Base-by-base conservation (phyloP, 35 echinoderm and acorn worm species). In the Stichopus chloronotus region DNA sequence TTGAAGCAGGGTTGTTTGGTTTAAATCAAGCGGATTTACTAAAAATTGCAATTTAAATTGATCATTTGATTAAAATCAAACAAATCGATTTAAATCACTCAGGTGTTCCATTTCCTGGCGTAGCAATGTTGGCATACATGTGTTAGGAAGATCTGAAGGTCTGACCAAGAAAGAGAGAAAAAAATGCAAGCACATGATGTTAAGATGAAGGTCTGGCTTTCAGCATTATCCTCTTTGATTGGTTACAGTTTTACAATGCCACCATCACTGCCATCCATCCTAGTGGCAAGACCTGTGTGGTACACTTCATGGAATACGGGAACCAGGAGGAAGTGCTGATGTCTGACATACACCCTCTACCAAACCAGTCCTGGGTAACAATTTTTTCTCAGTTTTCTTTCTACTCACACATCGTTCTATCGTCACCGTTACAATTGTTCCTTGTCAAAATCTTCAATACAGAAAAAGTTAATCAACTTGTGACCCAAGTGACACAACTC, bases 281-380 rank as follows among this genome's bases (percentile, higher is more conserved):
- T 11, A 92, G 59, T 25, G 92, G 94, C 2, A 83, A 78, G 56
- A 98, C 96, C 2, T 94, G 94, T 69, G 93, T 98, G 59, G 96
- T 98, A 5, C 59, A 92, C 53, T 95, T 96, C 82, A 13, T 94
- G 60, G 96, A 98, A 58, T 98, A 98, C 80, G 96, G 96, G 7
- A 98, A 98, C 74, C 93, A 94, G 80, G 96, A 98, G 86, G 96
- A 98, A 84, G 94, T 98, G 1, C 55, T 95, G 5, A 57, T 94
- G 55, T 56, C 83, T 4, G 96, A 98, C 63, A 92, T 96, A 8
- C 86, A 78, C 88, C 96, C 96, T 24, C 58, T 81, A 20, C 89
- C 92, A 21, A 86, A 87, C 58, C 92, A 92, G 19, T 76, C 83
- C 43, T 98, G 88, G 96, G 96, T 98, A 90, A 95, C 94, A 21